These are phyloP conservation scores for Zelostemma sp. DNA, from an alignment of 1,140 invertebrate genomes.

Conservation along the genomic window DNA sequence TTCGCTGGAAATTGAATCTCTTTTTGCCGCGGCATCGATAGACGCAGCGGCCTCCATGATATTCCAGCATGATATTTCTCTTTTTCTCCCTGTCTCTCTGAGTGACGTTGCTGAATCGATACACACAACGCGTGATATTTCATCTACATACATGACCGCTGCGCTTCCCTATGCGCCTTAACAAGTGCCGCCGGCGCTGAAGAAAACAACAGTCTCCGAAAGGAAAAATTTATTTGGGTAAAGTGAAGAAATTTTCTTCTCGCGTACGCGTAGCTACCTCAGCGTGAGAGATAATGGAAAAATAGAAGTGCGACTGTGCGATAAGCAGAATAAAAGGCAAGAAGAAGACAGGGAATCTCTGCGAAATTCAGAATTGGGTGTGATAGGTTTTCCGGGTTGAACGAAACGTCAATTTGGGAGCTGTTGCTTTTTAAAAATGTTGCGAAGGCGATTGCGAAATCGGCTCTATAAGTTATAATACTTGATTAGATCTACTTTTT, in stretches of 20 bases:
- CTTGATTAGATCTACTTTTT: too few relatives aligned
- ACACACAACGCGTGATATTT: conserved; percentile 32
- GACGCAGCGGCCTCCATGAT: conserved; percentile 8
- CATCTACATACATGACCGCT: conserved; percentile 39
- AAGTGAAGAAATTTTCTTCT: conserved; percentile 29
- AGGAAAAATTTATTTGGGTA: conserved; percentile 43
- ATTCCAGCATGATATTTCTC: conserved; percentile 19
- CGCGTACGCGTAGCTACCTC: conserved; percentile 24
- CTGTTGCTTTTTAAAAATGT: too few relatives aligned
- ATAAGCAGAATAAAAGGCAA: conserved; percentile 20
- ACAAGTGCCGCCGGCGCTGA: conserved; percentile 34
- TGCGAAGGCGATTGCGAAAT: too few relatives aligned
- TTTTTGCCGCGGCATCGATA: conserved; percentile 14
- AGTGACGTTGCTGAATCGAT: conserved; percentile 21
- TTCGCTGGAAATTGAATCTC: conserved; percentile 39
- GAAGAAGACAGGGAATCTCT: too few relatives aligned
- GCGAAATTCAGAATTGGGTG: too few relatives aligned
- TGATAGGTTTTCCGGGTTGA: too few relatives aligned
- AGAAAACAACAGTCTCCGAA: conserved; percentile 38
- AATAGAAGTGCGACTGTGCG: conserved; percentile 23
- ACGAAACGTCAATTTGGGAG: too few relatives aligned
- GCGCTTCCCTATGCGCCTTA: conserved; percentile 42
- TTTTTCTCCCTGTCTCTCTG: conserved; percentile 9
- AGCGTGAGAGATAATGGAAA: conserved; percentile 30
- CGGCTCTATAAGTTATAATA: too few relatives aligned